A percentile compares a stretch with the other conserved stretches of the same genome.
Evolutionary conservation across 2,113 vertebrate species (phyloP).

Genomic region (Onychostoma macrolepis): DNA sequence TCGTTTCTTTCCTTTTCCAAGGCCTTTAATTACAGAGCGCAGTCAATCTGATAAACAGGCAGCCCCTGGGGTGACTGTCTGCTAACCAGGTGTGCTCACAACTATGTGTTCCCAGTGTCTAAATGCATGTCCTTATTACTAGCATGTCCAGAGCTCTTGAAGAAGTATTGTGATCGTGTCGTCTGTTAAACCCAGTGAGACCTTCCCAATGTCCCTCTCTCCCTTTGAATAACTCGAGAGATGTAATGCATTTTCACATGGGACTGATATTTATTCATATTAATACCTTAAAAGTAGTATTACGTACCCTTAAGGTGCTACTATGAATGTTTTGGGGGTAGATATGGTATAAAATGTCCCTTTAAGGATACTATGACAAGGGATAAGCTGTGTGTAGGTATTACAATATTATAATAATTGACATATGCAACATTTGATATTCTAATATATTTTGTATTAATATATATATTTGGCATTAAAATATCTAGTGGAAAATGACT

Average conservation of each 20-base stretch:
- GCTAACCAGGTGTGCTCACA: slow-evolving; percentile 74
- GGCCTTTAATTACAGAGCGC: slow-evolving; percentile 74
- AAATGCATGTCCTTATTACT: slow-evolving; percentile 10
- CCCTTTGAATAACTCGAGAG: not conserved
- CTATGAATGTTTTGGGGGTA: not conserved
- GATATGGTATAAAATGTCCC: not conserved
- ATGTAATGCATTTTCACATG: not conserved
- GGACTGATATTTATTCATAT: not conserved
- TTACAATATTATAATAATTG: not conserved
- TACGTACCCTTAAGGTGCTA: not conserved
- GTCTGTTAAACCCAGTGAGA: not conserved
- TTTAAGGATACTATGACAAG: too few relatives aligned
- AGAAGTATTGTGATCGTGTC: not conserved
- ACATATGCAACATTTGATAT: too few relatives aligned
- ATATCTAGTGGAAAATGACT: not conserved
- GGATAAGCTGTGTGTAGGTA: too few relatives aligned
- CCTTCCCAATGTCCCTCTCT: not conserved
- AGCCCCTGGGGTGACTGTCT: slow-evolving; percentile 70
- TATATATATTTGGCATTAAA: not conserved
- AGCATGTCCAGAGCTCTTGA: not conserved
- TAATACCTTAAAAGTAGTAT: not conserved
- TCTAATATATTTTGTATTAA: too few relatives aligned
- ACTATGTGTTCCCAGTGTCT: slow-evolving; percentile 19
- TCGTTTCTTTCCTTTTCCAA: slow-evolving; percentile 57
- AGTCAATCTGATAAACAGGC: slow-evolving; percentile 73